Evolutionary conservation across 2,797 vertebrate species (phyloP).

Genomic region (Pagetopsis macropterus): DNA sequence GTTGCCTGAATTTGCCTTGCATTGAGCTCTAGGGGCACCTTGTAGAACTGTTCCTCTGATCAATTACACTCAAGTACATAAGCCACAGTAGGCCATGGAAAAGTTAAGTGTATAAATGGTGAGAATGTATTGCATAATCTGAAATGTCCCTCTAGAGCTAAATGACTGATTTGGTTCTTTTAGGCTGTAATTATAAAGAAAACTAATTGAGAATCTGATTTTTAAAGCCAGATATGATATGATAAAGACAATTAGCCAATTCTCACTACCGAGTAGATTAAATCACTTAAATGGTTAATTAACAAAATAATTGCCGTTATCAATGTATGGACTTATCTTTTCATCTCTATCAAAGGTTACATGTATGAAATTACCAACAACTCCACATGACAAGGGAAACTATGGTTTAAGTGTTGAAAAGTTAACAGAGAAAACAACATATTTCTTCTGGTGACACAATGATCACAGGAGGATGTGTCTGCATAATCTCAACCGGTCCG

Average conservation of each 20-base stretch:
- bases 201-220: not conserved
- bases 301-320: not conserved
- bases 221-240: not conserved
- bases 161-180: not conserved
- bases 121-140: not conserved
- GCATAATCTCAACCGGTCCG: conserved; percentile 32
- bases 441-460: conserved; percentile 28
- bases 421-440: conserved; percentile 39
- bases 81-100: not conserved
- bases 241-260: not conserved
- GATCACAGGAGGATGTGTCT: conserved; percentile 32
- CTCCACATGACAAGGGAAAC: conserved; percentile 24
- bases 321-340: not conserved
- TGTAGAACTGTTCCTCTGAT: not conserved
- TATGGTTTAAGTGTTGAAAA: conserved; percentile 38
- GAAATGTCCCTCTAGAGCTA: not conserved
- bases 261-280: not conserved
- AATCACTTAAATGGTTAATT: not conserved
- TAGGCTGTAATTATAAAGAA: not conserved
- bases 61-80: not conserved
- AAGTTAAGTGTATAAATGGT: too few relatives aligned
- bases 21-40: too few relatives aligned
- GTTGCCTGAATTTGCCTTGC: too few relatives aligned
- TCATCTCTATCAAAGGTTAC: not conserved
- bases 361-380: conserved; percentile 38